Conservation (phyloP, 2,888 invertebrate genomes). For the Chydorus sphaericus region DNA sequence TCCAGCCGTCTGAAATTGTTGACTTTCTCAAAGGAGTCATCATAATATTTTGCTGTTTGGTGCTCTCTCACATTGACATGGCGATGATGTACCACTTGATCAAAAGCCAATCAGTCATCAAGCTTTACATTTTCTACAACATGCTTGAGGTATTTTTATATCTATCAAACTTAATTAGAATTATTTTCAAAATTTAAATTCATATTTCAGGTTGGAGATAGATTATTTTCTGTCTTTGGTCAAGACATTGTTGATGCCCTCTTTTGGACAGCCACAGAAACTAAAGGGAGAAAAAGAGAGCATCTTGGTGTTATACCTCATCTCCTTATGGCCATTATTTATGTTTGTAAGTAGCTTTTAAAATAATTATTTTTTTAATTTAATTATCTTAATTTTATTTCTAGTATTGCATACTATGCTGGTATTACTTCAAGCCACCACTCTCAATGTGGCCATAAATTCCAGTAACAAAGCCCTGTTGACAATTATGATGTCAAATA, state of each 20-base stretch:
- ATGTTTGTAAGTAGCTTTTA: slow-evolving; percentile 88
- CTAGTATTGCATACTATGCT: slow-evolving; percentile 66
- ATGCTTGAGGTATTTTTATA: slow-evolving; percentile 72
- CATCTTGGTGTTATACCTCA: slow-evolving; percentile 81
- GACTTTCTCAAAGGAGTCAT: slow-evolving; percentile 88
- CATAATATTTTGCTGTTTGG: slow-evolving; percentile 60
- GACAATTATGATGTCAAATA: slow-evolving; percentile 99
- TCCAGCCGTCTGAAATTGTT: slow-evolving; percentile 84
- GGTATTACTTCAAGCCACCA: slow-evolving; percentile 90
- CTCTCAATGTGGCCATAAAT: slow-evolving; percentile 96
- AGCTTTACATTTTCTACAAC: slow-evolving; percentile 97
- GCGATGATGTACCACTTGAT: slow-evolving; percentile 96
- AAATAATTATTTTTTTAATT: not conserved
- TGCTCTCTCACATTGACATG: slow-evolving; percentile 86
- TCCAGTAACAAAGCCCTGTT: slow-evolving; percentile 94
- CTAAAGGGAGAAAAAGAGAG: slow-evolving; percentile 60
- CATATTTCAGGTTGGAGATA: slow-evolving; percentile 50
- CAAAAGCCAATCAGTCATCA: slow-evolving; percentile 96
- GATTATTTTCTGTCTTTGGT: slow-evolving; percentile 88
- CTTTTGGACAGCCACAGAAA: slow-evolving; percentile 97
- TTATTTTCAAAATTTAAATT: not conserved
- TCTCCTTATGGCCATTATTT: slow-evolving; percentile 74
- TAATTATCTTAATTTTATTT: not conserved
- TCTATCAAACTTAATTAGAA: not conserved
- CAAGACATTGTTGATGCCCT: slow-evolving; percentile 96